Conservation (phyloP, 2,113 vertebrate species). For the Tympanuchus pallidicinctus region DNA sequence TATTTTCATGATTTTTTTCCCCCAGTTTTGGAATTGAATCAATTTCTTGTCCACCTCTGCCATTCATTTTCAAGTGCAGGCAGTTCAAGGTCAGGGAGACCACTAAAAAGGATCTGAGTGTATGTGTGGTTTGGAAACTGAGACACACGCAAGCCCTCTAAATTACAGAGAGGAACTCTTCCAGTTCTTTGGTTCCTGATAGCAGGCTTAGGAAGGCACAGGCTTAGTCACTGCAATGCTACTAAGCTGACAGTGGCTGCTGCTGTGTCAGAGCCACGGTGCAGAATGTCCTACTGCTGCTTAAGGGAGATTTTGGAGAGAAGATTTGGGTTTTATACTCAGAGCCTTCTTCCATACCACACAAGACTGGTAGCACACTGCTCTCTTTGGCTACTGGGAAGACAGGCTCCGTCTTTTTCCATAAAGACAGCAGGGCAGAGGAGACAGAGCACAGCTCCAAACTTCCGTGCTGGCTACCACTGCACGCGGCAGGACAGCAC, state of each 20-base stretch:
- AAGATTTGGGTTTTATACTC: neutral
- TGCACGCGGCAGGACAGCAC: neutral
- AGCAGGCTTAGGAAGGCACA: neutral
- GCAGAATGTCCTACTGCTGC: neutral
- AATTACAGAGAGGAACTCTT: neutral
- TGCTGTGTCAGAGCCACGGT: neutral
- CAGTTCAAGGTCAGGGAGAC: neutral
- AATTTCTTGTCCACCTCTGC: neutral
- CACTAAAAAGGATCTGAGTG: fast-evolving
- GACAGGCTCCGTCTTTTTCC: neutral
- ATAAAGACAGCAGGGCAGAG: neutral
- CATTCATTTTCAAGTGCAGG: neutral
- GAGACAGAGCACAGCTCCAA: neutral
- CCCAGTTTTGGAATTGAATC: neutral
- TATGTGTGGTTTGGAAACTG: neutral
- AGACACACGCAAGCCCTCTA: neutral
- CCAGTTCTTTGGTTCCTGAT: neutral
- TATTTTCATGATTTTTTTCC: neutral
- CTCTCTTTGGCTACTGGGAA: neutral
- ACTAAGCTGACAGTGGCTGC: neutral
- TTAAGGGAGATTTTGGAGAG: neutral
- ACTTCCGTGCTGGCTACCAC: neutral
- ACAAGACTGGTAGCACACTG: neutral
- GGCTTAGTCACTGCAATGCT: neutral
- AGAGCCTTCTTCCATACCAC: neutral